Percentiles rank a stretch among this genome's conserved stretches.
These are phyloP conservation scores for Lerema accius DNA, from an alignment of 1,140 invertebrate species.

Conservation along the genomic window DNA sequence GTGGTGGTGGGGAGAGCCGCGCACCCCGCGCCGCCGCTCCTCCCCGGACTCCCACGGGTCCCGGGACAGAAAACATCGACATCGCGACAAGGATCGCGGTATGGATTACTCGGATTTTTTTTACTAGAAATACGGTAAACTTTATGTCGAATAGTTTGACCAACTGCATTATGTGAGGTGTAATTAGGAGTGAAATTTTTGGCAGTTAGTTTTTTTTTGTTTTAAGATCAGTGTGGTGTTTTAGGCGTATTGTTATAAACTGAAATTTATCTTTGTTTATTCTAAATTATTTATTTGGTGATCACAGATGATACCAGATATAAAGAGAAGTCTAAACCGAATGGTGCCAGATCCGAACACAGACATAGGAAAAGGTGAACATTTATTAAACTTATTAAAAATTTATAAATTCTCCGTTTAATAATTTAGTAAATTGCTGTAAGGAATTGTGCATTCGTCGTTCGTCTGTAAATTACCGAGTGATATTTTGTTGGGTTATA, in stretches of 20 bases:
- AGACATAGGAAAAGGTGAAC: conserved; percentile 66
- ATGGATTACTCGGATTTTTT: neutral
- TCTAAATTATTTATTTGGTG: conserved; percentile 2
- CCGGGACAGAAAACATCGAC: conserved; percentile 46
- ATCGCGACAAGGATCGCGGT: conserved; percentile 45
- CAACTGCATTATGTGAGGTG: no score
- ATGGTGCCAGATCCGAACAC: conserved; percentile 65
- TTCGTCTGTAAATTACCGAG: neutral
- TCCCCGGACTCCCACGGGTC: conserved; percentile 60
- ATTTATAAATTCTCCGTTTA: neutral
- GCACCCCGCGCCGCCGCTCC: conserved; percentile 52
- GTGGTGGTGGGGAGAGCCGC: conserved; percentile 59
- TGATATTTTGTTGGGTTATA: neutral
- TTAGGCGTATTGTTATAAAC: no score
- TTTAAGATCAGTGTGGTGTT: no score
- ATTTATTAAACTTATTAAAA: neutral
- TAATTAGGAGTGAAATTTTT: no score
- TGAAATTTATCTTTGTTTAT: no score
- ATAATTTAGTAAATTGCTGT: neutral
- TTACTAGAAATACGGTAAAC: no score
- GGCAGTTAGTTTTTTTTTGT: no score
- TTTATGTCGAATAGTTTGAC: no score
- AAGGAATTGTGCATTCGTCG: neutral
- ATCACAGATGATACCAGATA: conserved; percentile 65
- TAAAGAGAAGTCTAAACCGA: conserved; percentile 70